Evolutionary conservation across 2,888 invertebrate genomes (phyloP).

Genomic region (Seladonia tumulorum): DNA sequence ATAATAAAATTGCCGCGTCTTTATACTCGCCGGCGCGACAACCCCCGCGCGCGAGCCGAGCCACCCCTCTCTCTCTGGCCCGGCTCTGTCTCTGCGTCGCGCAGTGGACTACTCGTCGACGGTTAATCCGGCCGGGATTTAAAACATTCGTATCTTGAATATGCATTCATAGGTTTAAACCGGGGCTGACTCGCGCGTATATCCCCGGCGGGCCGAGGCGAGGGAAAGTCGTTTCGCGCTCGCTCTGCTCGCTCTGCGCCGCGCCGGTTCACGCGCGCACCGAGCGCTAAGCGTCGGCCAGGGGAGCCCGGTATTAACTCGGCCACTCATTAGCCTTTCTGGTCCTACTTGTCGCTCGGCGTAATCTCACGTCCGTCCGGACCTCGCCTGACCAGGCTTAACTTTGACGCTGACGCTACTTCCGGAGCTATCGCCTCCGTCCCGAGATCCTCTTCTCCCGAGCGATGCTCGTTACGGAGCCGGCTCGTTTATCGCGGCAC

Average conservation of each 20-base stretch:
- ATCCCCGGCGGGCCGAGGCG: conserved; percentile 52
- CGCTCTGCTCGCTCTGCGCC: not conserved
- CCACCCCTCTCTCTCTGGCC: not conserved
- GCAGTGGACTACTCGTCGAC: conserved; percentile 57
- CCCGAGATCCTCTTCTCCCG: conserved; percentile 20
- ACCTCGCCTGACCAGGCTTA: conserved; percentile 66
- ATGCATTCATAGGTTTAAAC: conserved; percentile 79
- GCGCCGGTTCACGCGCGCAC: not conserved
- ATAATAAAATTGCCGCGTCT: conserved; percentile 56
- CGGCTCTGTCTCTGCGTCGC: conserved; percentile 9
- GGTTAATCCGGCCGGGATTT: conserved; percentile 81
- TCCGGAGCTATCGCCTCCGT: conserved; percentile 58
- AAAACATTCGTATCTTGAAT: conserved; percentile 82
- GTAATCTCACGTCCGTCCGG: conserved; percentile 75
- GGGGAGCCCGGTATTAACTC: conserved; percentile 74
- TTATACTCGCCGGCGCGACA: conserved; percentile 30
- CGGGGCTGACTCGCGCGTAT: conserved; percentile 64
- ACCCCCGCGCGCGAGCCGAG: not conserved
- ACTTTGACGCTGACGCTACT: conserved; percentile 66
- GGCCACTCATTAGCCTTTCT: conserved; percentile 78
- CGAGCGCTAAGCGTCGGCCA: conserved; percentile 31
- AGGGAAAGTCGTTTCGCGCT: conserved; percentile 43
- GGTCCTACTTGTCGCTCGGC: conserved; percentile 76
- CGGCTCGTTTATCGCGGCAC: conserved; percentile 4
- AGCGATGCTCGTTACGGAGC: conserved; percentile 3